Evolutionary conservation across 2,797 vertebrate species (phyloP).

Genomic region (Saxicola maurus): DNA sequence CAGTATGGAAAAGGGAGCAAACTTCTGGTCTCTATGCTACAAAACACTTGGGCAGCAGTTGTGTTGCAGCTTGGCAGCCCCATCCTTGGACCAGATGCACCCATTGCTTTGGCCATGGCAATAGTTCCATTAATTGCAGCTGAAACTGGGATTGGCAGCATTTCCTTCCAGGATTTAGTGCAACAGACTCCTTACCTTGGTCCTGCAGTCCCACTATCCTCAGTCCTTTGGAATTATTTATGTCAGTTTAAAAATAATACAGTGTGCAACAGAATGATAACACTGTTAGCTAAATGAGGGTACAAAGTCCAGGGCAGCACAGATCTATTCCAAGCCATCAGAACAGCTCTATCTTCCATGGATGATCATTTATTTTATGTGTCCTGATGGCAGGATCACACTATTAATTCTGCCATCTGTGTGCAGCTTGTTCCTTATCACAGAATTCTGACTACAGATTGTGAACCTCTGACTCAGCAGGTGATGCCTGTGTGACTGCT

Average conservation of each 20-base stretch:
- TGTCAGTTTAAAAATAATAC: not conserved
- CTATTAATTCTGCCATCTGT: slow-evolving; percentile 24
- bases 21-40: not conserved
- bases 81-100: not conserved
- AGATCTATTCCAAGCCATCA: not conserved
- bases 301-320: not conserved
- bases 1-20: not conserved
- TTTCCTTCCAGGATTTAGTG: not conserved
- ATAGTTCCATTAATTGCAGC: not conserved
- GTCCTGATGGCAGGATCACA: not conserved
- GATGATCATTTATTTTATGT: not conserved
- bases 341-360: not conserved
- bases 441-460: not conserved
- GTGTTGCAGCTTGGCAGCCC: not conserved
- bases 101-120: not conserved
- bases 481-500: not conserved
- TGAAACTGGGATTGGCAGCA: not conserved
- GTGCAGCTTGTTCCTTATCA: not conserved
- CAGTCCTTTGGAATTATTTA: not conserved
- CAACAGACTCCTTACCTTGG: not conserved
- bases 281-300: not conserved
- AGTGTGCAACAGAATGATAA: not conserved
- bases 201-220: not conserved
- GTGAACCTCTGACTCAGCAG: not conserved
- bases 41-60: not conserved